Evolutionary conservation across 2,797 vertebrate species (phyloP).

Genomic region (Gymnopithys bicolor): DNA sequence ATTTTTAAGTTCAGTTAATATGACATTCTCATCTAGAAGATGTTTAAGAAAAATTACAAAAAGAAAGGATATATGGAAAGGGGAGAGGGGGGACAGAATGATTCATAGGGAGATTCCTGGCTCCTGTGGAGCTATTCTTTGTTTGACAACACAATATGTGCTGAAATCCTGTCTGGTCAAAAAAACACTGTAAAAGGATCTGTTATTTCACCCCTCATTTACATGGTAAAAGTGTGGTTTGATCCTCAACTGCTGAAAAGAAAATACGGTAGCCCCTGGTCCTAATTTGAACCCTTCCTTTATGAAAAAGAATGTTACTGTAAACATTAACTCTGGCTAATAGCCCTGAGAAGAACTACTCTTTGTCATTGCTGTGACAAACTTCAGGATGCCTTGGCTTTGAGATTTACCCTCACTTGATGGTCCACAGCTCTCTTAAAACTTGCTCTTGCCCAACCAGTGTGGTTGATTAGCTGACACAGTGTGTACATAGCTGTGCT

Average conservation of each 20-base stretch:
- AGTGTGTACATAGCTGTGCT: accelerated
- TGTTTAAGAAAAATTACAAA: conserved; percentile 1
- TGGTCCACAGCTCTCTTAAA: not conserved
- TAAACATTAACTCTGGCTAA: conserved; percentile 25
- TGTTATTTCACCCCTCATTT: conserved; percentile 36
- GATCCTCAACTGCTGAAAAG: not conserved
- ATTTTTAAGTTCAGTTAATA: conserved; percentile 11
- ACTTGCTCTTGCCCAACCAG: not conserved
- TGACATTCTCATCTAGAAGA: not conserved
- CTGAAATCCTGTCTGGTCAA: conserved; percentile 37
- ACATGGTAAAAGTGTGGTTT: not conserved
- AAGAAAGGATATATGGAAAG: not conserved
- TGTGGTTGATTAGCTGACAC: not conserved
- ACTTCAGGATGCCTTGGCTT: not conserved
- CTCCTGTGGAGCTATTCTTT: conserved; percentile 43
- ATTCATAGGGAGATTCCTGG: conserved; percentile 33
- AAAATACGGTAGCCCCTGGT: conserved; percentile 25
- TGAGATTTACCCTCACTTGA: not conserved
- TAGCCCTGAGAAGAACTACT: not conserved
- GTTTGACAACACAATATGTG: conserved; percentile 19
- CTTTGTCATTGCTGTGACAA: conserved; percentile 2
- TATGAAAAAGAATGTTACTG: conserved; percentile 22
- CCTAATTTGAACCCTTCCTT: conserved; percentile 19
- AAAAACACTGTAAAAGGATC: conserved; percentile 31
- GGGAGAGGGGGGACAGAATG: not conserved